Percentiles rank a stretch among this genome's conserved stretches.
Evolutionary conservation across 2,113 vertebrate species (phyloP).

Genomic region (Plectropomus leopardus): DNA sequence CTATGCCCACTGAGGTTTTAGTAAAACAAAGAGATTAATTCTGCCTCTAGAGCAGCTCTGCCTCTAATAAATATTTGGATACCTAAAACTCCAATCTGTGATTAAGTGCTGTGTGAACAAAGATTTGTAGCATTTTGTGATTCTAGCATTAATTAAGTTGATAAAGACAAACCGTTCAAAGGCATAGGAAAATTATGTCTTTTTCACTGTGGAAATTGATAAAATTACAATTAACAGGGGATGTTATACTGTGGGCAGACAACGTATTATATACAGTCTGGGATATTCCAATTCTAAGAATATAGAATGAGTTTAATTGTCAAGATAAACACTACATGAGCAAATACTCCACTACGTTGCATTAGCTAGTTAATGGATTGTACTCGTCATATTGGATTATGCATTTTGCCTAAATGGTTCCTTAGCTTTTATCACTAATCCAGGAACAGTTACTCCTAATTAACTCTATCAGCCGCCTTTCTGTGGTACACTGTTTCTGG

Average conservation of each 20-base stretch:
- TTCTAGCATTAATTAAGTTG: constrained; percentile 41
- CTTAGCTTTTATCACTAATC: constrained; percentile 66
- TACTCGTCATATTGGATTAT: constrained; percentile 49
- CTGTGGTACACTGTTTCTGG: constrained; percentile 44
- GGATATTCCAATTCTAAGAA: constrained; percentile 26
- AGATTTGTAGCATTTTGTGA: constrained; percentile 1
- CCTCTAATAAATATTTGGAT: constrained; percentile 35
- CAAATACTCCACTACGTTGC: constrained; percentile 17
- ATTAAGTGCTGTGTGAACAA: constrained; percentile 25
- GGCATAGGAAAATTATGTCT: neutral
- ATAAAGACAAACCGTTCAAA: constrained; percentile 5
- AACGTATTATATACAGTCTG: neutral
- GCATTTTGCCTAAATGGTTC: constrained; percentile 50
- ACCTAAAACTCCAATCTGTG: constrained; percentile 11
- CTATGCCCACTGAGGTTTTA: constrained; percentile 10
- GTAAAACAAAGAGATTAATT: constrained; percentile 25
- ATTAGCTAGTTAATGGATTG: constrained; percentile 55
- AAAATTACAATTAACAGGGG: constrained; percentile 37
- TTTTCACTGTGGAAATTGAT: constrained; percentile 21
- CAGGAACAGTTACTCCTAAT: constrained; percentile 71
- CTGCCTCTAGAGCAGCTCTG: constrained; percentile 13
- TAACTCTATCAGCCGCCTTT: constrained; percentile 63
- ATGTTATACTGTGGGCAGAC: constrained; percentile 2
- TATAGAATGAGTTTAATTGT: constrained; percentile 46
- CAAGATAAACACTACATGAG: constrained; percentile 45